Evolutionary conservation across 2,797 vertebrate genomes (phyloP).

Genomic region (Pseudotriccus pelzelni): DNA sequence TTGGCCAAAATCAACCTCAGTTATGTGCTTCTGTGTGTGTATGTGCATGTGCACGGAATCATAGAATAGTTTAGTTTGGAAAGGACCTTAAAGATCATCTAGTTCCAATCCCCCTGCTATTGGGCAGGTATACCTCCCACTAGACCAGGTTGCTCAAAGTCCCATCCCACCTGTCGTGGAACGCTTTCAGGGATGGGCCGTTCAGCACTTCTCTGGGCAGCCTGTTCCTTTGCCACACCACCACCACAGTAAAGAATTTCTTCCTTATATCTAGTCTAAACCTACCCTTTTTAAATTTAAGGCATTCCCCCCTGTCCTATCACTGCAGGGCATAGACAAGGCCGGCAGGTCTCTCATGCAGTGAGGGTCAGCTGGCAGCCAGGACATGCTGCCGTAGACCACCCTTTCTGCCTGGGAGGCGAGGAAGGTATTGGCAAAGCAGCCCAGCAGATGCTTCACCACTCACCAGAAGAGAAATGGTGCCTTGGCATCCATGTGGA

Average conservation of each 20-base stretch:
- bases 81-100: neutral
- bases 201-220: neutral
- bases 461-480: neutral
- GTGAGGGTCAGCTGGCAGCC: constrained; percentile 61
- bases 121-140: neutral
- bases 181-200: neutral
- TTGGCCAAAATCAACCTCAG: neutral
- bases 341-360: constrained; percentile 61
- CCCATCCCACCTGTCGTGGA: neutral
- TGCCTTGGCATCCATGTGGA: constrained; percentile 63
- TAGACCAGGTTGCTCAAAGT: neutral
- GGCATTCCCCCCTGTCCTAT: neutral
- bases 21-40: neutral
- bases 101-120: neutral
- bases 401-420: constrained; percentile 46
- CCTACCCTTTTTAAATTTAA: neutral
- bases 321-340: neutral
- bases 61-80: neutral
- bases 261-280: neutral
- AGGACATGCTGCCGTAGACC: constrained; percentile 49
- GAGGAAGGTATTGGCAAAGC: constrained; percentile 67
- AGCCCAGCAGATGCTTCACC: constrained; percentile 5
- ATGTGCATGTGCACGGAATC: fast-evolving
- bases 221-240: neutral
- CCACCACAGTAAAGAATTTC: neutral